Evolutionary conservation across 2,113 vertebrate genomes (phyloP), one percentile per base, ranked within the genome.

Genomic region (Solea senegalensis): DNA sequence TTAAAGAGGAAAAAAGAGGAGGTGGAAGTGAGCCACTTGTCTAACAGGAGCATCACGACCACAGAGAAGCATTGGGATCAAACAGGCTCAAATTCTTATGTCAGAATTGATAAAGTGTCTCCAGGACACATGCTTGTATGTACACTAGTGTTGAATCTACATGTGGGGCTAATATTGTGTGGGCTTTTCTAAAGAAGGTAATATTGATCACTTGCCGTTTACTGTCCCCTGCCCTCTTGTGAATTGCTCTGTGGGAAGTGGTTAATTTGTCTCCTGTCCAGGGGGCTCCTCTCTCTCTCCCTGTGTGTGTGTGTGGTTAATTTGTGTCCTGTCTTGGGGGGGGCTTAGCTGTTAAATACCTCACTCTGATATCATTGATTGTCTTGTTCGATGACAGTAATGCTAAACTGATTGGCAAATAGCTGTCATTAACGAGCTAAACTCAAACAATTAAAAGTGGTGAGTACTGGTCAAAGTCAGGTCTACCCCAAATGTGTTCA

Each of bases 251-350:
- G 79, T 77, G 80, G 84, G 88, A 90, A 91, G 83, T 88, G 86
- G 90, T 88, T 90, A 88, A 89, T 90, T 89, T 90, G 87, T 87
- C 79, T 88, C 79, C 80, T 89, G 80, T 85, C 85, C 26, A 45
- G 48, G 21, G 28, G 62, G 53, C 48, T 49, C 66, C 28, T 68
- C 5, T 71, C 10, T 60, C 53, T 34, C 34, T 57, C 69, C 65
- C 61, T 60, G 49, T 46, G 62, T 49, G 60, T 16, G 51, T 66
- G n/a, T 69, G 72, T 57, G 79, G 69, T 72, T 83, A 76, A 86
- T 90, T 74, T 84, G 87, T 86, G 72, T 73, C 61, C 65, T 59
- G 71, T 79, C 84, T 81, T 79, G 65, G 57, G 55, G 68, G 80
- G 76, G 21, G 68, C 80, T 77, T 65, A 65, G 61, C 59, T 70